phyloP scores from a whole-genome alignment of 2,888 invertebrate species.

The Spialia ferax region DNA sequence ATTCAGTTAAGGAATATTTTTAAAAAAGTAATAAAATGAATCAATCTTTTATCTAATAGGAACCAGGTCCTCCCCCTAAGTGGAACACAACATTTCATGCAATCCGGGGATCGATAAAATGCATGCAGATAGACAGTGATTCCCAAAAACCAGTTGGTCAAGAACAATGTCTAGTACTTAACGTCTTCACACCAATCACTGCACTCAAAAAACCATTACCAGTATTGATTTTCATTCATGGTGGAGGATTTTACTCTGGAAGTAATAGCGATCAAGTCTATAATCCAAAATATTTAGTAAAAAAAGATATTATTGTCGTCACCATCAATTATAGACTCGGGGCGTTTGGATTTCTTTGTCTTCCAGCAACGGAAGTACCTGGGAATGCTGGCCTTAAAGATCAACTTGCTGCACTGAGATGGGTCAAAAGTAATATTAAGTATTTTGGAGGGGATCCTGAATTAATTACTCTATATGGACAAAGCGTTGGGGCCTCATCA shows the following conservation, averaged over 20 bases:
- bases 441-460: constrained; percentile 63
- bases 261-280: constrained; percentile 54
- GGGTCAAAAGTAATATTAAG: constrained; percentile 61
- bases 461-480: constrained; percentile 61
- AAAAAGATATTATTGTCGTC: constrained; percentile 59
- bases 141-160: constrained; percentile 47
- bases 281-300: constrained; percentile 58
- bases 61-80: constrained; percentile 50
- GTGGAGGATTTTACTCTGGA: constrained; percentile 58
- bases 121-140: constrained; percentile 49
- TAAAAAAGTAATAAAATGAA: not conserved
- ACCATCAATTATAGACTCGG: constrained; percentile 63
- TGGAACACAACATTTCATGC: constrained; percentile 53
- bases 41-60: constrained; percentile 43
- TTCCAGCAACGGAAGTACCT: constrained; percentile 57
- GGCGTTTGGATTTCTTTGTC: constrained; percentile 61
- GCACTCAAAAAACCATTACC: constrained; percentile 54
- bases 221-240: constrained; percentile 62
- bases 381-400: constrained; percentile 65
- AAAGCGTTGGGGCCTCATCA: constrained; percentile 59
- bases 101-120: constrained; percentile 45
- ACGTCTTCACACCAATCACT: constrained; percentile 63
- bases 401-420: constrained; percentile 62
- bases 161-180: constrained; percentile 62
- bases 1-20: not conserved